phyloP scores from a whole-genome alignment of 2,888 invertebrate genomes.

The Encarsia formosa region DNA sequence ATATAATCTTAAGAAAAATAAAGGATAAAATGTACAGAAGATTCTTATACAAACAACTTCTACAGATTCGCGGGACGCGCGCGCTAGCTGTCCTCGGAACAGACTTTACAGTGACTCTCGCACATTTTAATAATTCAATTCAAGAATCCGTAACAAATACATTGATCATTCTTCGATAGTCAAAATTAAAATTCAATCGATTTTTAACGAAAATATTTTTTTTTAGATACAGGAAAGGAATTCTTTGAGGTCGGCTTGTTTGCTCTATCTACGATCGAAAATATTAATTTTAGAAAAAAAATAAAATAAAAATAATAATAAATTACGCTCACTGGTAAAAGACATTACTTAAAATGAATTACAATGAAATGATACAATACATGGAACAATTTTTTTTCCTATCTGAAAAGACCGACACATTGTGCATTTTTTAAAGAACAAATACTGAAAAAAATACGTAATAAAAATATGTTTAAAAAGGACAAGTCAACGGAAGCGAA shows the following conservation, averaged over 20 bases:
- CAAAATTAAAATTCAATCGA: conserved; percentile 24
- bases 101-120: conserved; percentile 24
- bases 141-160: conserved; percentile 17
- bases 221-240: too few species aligned
- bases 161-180: conserved; percentile 15
- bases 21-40: conserved; percentile 50
- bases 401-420: conserved; percentile 20
- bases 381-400: too few species aligned
- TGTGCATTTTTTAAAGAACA: conserved; percentile 10
- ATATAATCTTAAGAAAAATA: conserved; percentile 36
- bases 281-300: background rate
- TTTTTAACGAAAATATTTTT: too few species aligned
- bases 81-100: conserved; percentile 19
- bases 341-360: too few species aligned
- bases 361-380: too few species aligned
- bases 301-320: conserved; percentile 3
- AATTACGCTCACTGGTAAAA: background rate
- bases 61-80: conserved; percentile 40
- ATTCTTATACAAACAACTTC: conserved; percentile 43
- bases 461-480: conserved; percentile 1
- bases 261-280: too few species aligned
- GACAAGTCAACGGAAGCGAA: conserved; percentile 2
- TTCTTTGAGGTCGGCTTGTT: too few species aligned
- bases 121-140: conserved; percentile 20
- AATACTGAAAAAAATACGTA: background rate